Conservation (phyloP, 2,888 invertebrate species). For the Lutraria lutraria region DNA sequence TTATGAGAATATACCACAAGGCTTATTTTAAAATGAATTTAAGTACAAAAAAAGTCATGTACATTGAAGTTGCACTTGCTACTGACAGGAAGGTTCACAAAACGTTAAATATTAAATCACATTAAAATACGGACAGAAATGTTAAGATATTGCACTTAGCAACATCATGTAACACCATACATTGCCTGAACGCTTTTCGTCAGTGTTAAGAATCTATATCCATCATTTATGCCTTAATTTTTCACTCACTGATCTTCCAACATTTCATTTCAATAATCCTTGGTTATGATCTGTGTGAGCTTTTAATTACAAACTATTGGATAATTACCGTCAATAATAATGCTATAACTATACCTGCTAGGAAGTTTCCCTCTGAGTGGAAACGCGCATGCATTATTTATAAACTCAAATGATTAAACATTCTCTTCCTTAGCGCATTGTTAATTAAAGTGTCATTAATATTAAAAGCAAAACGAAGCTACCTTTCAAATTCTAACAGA, state of each 20-base stretch:
- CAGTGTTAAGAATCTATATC: no score
- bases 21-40: no score
- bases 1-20: no score
- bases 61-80: no score
- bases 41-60: no score
- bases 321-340: constrained; percentile 1
- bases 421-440: background rate
- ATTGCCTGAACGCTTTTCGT: no score
- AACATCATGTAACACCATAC: no score
- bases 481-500: background rate
- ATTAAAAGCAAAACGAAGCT: background rate
- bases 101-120: no score
- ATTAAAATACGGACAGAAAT: no score
- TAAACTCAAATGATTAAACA: background rate
- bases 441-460: background rate
- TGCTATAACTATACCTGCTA: constrained; percentile 9
- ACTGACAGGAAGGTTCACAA: no score
- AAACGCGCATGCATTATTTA: constrained; percentile 13
- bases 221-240: background rate
- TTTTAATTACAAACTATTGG: constrained; percentile 18
- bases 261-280: background rate
- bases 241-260: background rate
- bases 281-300: background rate
- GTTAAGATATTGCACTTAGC: no score
- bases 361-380: background rate